Conservation (phyloP, 2,797 vertebrate genomes). For the Cygnus olor region DNA sequence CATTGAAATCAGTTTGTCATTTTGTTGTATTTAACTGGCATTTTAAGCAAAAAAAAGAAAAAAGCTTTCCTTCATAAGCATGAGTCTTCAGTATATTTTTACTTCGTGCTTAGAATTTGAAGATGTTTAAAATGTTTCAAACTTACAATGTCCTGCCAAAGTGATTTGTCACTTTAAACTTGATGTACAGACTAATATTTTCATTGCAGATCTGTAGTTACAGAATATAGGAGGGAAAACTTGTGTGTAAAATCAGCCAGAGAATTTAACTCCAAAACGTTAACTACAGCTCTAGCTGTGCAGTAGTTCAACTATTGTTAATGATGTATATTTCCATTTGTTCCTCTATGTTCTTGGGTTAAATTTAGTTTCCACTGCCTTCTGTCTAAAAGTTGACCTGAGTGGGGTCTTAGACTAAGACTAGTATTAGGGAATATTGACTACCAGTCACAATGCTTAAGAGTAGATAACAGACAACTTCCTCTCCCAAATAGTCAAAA, state of each 20-base stretch:
- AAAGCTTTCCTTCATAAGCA: neutral
- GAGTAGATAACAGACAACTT: neutral
- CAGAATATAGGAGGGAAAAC: neutral
- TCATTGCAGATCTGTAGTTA: neutral
- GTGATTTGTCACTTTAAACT: neutral
- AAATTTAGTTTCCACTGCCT: neutral
- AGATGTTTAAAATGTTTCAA: neutral
- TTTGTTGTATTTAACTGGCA: neutral
- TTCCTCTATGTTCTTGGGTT: neutral
- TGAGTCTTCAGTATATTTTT: neutral
- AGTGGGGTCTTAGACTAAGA: neutral
- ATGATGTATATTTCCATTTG: neutral
- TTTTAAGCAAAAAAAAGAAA: fast-evolving
- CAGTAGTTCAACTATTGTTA: neutral
- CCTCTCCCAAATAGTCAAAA: neutral
- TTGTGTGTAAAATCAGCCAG: neutral
- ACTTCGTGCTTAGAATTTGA: neutral
- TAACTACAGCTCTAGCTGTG: neutral
- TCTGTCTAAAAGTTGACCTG: neutral
- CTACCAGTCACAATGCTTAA: neutral
- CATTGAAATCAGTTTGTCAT: neutral
- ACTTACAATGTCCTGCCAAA: neutral
- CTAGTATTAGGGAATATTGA: neutral
- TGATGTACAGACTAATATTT: neutral
- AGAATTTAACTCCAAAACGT: neutral